Conservation (phyloP, 2,113 vertebrate genomes). For the Nyctereutes procyonoides region DNA sequence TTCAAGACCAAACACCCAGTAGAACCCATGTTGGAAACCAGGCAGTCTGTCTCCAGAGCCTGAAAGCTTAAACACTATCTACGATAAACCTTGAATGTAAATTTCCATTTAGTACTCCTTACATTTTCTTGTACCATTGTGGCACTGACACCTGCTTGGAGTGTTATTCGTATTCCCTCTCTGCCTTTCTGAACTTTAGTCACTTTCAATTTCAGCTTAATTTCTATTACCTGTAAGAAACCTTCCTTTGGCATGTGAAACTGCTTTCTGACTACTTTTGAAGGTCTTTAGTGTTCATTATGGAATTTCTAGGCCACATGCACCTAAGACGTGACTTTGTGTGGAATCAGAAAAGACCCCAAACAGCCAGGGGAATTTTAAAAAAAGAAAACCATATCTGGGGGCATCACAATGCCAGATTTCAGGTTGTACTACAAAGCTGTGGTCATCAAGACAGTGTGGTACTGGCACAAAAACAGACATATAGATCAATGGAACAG, state of each 20-base stretch:
- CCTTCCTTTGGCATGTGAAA: neutral
- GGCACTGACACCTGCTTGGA: neutral
- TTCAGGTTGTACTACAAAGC: too few relatives aligned
- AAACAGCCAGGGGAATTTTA: too few relatives aligned
- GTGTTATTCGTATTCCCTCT: neutral
- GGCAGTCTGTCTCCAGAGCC: neutral
- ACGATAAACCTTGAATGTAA: neutral
- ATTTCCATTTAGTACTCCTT: neutral
- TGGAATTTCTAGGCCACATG: neutral
- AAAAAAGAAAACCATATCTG: too few relatives aligned
- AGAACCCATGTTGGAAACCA: neutral
- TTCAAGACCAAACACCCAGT: neutral
- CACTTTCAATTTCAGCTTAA: neutral
- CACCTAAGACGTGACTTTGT: neutral
- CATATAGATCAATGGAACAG: too few relatives aligned
- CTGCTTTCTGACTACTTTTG: neutral
- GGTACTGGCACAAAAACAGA: too few relatives aligned
- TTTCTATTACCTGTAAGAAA: neutral
- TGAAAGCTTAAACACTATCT: neutral
- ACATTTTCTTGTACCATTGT: neutral
- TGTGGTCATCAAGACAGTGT: too few relatives aligned
- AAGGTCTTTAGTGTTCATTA: neutral
- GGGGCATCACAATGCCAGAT: too few relatives aligned
- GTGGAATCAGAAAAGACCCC: too few relatives aligned
- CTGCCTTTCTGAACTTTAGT: neutral